Percentiles rank a stretch among this genome's conserved stretches.
These are phyloP conservation scores for Mamestra brassicae DNA, from an alignment of 2,888 invertebrate genomes.

Conservation along the genomic window DNA sequence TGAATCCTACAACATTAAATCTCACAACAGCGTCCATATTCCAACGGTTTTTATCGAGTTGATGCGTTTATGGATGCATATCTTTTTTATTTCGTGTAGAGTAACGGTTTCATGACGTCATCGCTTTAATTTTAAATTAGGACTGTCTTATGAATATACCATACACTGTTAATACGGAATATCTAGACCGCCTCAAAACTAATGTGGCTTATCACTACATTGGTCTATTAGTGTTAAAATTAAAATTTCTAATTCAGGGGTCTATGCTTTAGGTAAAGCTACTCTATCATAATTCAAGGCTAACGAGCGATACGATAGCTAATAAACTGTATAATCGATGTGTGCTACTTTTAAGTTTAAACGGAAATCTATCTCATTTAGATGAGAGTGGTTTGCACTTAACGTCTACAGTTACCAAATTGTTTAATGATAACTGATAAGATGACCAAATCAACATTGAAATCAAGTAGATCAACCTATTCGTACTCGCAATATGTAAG, in stretches of 20 bases:
- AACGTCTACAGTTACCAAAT: slow-evolving; percentile 2
- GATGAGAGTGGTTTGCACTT: slow-evolving; percentile 3
- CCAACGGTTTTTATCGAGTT: slow-evolving; percentile 63
- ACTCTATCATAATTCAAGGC: slow-evolving; percentile 50
- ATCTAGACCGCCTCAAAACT: slow-evolving; percentile 21
- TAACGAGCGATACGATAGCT: slow-evolving; percentile 42
- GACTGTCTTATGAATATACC: slow-evolving; percentile 42
- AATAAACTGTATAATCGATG: slow-evolving; percentile 42
- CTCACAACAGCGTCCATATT: slow-evolving; percentile 52
- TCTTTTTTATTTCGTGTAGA: slow-evolving; percentile 58
- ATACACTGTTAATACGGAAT: slow-evolving; percentile 26
- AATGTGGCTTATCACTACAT: slow-evolving; percentile 8
- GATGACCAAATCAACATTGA: background rate
- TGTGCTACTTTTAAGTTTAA: slow-evolving; percentile 22
- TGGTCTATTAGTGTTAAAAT: slow-evolving; percentile 24
- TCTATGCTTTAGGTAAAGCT: slow-evolving; percentile 18
- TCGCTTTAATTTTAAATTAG: slow-evolving; percentile 64
- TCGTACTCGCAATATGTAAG: slow-evolving; percentile 1
- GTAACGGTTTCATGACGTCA: slow-evolving; percentile 65
- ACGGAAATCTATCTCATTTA: slow-evolving; percentile 25
- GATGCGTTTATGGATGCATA: slow-evolving; percentile 67
- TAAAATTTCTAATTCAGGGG: slow-evolving; percentile 30
- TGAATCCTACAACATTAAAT: slow-evolving; percentile 44
- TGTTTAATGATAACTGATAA: slow-evolving; percentile 2
- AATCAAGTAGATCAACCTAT: background rate